A percentile compares a stretch with the other conserved stretches of the same genome.
These are phyloP conservation scores for Eremophila alpestris DNA, from an alignment of 2,797 vertebrate genomes.

Conservation along the genomic window DNA sequence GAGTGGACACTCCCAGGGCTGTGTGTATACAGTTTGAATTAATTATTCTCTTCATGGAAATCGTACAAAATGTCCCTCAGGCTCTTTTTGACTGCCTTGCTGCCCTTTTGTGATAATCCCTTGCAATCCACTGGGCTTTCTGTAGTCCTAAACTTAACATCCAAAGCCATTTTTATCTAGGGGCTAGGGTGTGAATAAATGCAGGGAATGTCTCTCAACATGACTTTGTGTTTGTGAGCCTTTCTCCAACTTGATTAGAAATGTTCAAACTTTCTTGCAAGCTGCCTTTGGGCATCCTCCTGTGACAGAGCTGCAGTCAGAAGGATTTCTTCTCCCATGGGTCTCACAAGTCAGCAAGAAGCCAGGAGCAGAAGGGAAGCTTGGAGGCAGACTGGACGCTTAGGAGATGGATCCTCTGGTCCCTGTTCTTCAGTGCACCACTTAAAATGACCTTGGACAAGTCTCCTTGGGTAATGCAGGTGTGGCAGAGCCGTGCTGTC, in stretches of 20 bases:
- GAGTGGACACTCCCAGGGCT: constrained; percentile 42
- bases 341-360: fast-evolving
- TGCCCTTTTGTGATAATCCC: constrained; percentile 70
- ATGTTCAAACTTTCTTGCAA: not conserved
- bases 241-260: constrained; percentile 20
- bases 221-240: constrained; percentile 37
- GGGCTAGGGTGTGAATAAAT: constrained; percentile 65
- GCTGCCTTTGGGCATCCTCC: constrained; percentile 12
- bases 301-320: not conserved
- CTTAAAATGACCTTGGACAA: not conserved
- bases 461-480: not conserved
- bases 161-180: constrained; percentile 65
- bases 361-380: not conserved
- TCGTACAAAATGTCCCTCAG: constrained; percentile 34
- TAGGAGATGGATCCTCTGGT: not conserved
- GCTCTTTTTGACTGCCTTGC: constrained; percentile 46
- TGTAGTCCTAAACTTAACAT: constrained; percentile 62
- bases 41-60: constrained; percentile 43
- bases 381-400: not conserved
- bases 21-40: constrained; percentile 52
- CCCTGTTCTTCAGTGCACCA: not conserved
- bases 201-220: constrained; percentile 45
- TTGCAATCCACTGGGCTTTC: constrained; percentile 55
- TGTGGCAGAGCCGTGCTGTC: not conserved
- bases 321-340: not conserved